Evolutionary conservation across 2,113 vertebrate genomes (phyloP).

Genomic region (Sceloporus tristichus): DNA sequence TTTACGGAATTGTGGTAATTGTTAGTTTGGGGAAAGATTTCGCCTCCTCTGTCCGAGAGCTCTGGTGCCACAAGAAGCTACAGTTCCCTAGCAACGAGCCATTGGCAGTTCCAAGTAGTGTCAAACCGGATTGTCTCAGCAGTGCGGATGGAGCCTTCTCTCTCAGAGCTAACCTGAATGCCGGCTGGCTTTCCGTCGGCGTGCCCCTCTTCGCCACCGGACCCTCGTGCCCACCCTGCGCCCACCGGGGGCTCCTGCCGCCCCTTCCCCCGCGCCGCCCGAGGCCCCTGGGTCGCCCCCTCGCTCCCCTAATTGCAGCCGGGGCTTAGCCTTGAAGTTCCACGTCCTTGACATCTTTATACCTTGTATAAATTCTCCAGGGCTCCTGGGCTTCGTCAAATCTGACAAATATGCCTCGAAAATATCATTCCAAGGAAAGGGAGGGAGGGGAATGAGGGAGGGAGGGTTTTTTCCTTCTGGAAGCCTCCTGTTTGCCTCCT

Average conservation of each 20-base stretch:
- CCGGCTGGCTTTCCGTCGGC: too few relatives aligned
- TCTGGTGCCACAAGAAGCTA: too few relatives aligned
- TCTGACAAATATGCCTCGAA: conserved; percentile 74
- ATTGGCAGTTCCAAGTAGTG: too few relatives aligned
- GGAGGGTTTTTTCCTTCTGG: conserved; percentile 42
- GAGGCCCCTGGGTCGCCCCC: background rate
- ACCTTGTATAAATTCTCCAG: conserved; percentile 72
- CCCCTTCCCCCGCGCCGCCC: background rate
- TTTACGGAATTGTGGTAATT: too few relatives aligned
- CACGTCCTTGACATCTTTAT: conserved; percentile 73
- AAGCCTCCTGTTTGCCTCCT: conserved; percentile 60
- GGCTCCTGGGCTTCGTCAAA: conserved; percentile 77
- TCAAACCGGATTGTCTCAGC: too few relatives aligned
- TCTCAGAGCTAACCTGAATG: too few relatives aligned
- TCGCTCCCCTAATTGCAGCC: conserved; percentile 27
- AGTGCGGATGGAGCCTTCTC: too few relatives aligned
- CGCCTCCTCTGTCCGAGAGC: too few relatives aligned
- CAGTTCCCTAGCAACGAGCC: too few relatives aligned
- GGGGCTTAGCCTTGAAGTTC: conserved; percentile 56
- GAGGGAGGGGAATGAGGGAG: too few relatives aligned
- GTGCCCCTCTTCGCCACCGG: background rate
- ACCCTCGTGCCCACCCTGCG: background rate
- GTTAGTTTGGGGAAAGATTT: too few relatives aligned
- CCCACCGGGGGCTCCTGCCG: too few relatives aligned
- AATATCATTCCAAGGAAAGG: conserved; percentile 68